Evolutionary conservation across 2,113 vertebrate genomes (phyloP).

Genomic region (Chaenogobius annularis): DNA sequence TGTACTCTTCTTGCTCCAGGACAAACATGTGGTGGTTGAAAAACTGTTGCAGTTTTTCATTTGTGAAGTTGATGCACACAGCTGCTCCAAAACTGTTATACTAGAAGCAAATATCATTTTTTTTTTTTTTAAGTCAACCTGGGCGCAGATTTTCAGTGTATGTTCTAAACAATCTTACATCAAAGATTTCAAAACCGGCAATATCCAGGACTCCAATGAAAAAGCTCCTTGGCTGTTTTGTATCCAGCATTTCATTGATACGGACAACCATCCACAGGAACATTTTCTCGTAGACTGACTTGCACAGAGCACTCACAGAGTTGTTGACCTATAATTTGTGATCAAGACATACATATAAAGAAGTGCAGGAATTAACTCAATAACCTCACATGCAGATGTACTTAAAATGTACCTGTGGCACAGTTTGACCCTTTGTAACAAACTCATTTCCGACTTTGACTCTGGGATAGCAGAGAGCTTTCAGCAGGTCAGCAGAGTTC

Average conservation of each 20-base stretch:
- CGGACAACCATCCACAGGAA: constrained; percentile 79
- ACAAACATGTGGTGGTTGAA: constrained; percentile 88
- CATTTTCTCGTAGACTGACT: constrained; percentile 82
- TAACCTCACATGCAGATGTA: neutral
- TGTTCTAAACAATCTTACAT: constrained; percentile 63
- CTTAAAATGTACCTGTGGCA: constrained; percentile 71
- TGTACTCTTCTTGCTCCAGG: constrained; percentile 89
- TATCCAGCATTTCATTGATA: constrained; percentile 78
- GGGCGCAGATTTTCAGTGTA: neutral
- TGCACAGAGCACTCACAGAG: constrained; percentile 71
- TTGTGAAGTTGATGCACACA: constrained; percentile 91
- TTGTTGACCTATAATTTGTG: constrained; percentile 67
- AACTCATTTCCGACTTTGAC: constrained; percentile 81
- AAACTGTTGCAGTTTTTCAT: constrained; percentile 90
- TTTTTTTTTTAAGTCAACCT: neutral
- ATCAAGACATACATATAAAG: neutral
- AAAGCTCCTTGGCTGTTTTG: constrained; percentile 72
- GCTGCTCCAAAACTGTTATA: constrained; percentile 86
- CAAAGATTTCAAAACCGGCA: constrained; percentile 82
- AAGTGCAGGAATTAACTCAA: neutral
- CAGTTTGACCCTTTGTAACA: constrained; percentile 80
- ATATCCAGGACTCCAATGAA: constrained; percentile 81
- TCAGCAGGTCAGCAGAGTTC: constrained; percentile 79
- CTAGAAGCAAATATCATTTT: neutral
- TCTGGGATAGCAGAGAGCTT: constrained; percentile 77